phyloP scores from a whole-genome alignment of 2,797 vertebrate genomes.

The Pygocentrus nattereri region DNA sequence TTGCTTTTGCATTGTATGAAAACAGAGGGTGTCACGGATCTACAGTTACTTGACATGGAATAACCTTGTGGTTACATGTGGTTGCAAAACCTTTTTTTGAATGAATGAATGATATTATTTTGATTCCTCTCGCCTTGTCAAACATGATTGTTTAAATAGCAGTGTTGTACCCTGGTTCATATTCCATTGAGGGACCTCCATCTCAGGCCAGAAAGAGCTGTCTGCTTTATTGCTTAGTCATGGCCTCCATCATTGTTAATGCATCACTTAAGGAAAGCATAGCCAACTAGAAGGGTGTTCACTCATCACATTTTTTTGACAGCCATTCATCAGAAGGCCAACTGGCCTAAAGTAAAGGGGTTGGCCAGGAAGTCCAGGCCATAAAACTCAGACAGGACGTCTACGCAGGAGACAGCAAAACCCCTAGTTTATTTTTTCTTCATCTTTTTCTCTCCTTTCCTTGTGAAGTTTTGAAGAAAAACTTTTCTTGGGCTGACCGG shows the following conservation, averaged over 20 bases:
- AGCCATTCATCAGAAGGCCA: not conserved
- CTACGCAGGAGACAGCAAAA: constrained; percentile 5
- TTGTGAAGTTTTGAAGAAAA: constrained; percentile 20
- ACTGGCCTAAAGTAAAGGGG: constrained; percentile 14
- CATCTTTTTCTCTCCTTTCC: not conserved
- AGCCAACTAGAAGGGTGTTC: constrained; percentile 17
- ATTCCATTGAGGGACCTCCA: constrained; percentile 1
- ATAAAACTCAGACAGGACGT: constrained; percentile 22
- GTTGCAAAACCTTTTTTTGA: not conserved
- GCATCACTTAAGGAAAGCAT: not conserved
- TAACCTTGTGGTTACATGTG: too few species aligned
- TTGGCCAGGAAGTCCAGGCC: constrained; percentile 6
- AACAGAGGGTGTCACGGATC: not conserved
- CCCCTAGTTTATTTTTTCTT: constrained; percentile 1
- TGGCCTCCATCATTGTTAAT: constrained; percentile 11
- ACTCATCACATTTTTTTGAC: not conserved
- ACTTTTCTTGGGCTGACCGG: not conserved
- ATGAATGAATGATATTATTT: not conserved
- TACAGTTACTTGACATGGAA: not conserved
- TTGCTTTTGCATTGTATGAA: not conserved
- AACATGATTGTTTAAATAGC: not conserved
- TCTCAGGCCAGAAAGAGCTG: not conserved
- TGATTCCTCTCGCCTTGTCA: not conserved
- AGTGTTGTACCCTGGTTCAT: not conserved
- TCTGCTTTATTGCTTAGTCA: not conserved